Conservation (phyloP, 2,888 invertebrate genomes). For the Mythimna albipuncta region DNA sequence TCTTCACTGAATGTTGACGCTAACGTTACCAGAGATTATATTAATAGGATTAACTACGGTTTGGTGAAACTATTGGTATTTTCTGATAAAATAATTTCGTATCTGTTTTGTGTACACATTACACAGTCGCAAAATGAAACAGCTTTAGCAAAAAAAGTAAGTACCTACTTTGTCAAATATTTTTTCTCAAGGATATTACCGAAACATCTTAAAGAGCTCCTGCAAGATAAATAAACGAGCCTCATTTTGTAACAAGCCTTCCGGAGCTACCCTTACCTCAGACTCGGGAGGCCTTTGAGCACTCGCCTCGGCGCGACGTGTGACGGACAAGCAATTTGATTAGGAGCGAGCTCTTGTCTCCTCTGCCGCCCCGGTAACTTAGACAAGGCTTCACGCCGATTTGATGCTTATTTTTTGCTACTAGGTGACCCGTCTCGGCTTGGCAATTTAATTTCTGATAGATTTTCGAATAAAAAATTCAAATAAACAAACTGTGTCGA, state of each 20-base stretch:
- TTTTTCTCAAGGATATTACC: not conserved
- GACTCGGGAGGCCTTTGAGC: slow-evolving; percentile 28
- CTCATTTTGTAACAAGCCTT: slow-evolving; percentile 3
- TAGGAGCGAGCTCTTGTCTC: slow-evolving; percentile 32
- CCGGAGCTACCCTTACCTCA: not conserved
- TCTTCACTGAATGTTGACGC: not conserved
- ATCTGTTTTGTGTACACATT: not conserved
- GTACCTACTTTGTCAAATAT: not conserved
- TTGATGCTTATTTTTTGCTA: slow-evolving; percentile 19
- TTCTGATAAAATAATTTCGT: not conserved
- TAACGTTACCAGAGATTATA: not conserved
- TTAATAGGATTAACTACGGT: not conserved
- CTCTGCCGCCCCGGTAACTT: not conserved
- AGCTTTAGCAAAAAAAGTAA: not conserved
- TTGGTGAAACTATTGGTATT: not conserved
- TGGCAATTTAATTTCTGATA: no score
- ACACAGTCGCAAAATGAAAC: not conserved
- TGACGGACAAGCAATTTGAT: slow-evolving; percentile 58
- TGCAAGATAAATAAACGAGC: slow-evolving; percentile 12
- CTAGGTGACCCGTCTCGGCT: no score
- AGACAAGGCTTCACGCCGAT: slow-evolving; percentile 12
- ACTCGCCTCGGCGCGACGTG: slow-evolving; percentile 31
- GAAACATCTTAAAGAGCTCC: not conserved
- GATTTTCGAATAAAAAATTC: no score
- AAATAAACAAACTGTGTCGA: no score